Conservation (phyloP, 2,797 vertebrate species). For the Bradypodion pumilum region DNA sequence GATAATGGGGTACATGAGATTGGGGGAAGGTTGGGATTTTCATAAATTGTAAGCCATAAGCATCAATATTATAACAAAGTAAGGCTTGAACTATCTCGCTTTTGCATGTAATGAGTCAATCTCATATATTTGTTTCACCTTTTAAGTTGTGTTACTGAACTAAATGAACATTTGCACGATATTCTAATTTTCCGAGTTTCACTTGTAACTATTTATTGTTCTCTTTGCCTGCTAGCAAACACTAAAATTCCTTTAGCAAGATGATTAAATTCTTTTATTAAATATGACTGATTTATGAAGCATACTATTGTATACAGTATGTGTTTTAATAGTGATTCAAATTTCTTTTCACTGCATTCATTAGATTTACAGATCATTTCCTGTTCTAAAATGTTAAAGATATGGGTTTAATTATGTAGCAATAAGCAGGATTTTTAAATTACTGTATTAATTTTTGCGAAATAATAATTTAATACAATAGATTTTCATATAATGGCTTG, state of each 20-base stretch:
- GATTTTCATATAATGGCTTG: not conserved
- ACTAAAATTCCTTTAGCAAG: not conserved
- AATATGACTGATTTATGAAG: not conserved
- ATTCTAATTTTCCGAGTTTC: too few relatives aligned
- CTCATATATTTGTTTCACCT: too few relatives aligned
- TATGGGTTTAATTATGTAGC: not conserved
- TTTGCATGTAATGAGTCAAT: too few relatives aligned
- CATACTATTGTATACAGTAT: too few relatives aligned
- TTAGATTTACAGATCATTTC: not conserved
- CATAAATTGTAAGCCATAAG: too few relatives aligned
- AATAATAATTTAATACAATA: not conserved
- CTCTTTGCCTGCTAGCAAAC: not conserved
- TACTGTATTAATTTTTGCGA: not conserved
- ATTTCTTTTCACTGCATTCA: not conserved
- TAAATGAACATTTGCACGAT: too few relatives aligned
- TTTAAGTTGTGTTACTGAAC: too few relatives aligned
- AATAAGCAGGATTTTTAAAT: not conserved
- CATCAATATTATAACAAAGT: too few relatives aligned
- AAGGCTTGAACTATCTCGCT: too few relatives aligned
- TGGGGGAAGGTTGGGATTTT: too few relatives aligned
- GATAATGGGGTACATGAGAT: too few relatives aligned
- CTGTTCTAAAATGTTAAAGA: not conserved
- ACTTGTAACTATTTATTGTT: conserved; percentile 4
- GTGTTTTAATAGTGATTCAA: not conserved
- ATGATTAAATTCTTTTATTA: not conserved